Evolutionary conservation across 2,888 invertebrate species (phyloP), one percentile per base, ranked within the genome.

Genomic region (Diaperis boleti): DNA sequence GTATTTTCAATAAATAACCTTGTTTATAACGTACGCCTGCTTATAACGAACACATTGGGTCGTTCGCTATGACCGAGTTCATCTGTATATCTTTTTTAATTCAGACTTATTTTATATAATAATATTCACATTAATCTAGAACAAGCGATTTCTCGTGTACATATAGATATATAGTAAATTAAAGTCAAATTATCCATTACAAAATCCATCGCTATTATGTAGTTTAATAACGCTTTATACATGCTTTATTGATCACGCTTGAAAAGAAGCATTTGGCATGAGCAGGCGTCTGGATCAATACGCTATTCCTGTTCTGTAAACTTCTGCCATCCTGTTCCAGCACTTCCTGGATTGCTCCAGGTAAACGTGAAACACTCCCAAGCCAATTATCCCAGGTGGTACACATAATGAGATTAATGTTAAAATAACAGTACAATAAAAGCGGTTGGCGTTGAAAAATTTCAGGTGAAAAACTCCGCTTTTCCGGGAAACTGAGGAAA

Each of bases 261-360:
- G 11, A 33, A 35, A 47, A 50, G 54, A 49, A 26, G 29, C 29
- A 41, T 18, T 33, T 57, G 62, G 17, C 62, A 57, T 62, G 63
- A 47, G 63, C 62, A 41, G 47, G 45, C 26, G 41, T 45, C 37
- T 39, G 54, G 65, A 66, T 65, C 66, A 31, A 63, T 62, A 62
- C n/a, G 22, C 5, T 7, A 37, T 17, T 55, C 59, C 65, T 33
- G 39, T n/a, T n/a, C 11, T 20, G 6, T 29, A 29, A 35, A 45
- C 44, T 72, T 41, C 67, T 79, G 75, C 39, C 55, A 41, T 72
- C 78, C 79, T 79, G 78, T 52, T 77, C 67, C 18, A n/a, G 59
- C 54, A 78, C 76, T 78, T 79, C 79, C 79, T 74, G 78, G 67
- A 74, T 71, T 69, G 65, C 70, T 75, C 73, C 74, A 79, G 79